These are phyloP conservation scores for Nerophis ophidion DNA, from an alignment of 2,113 vertebrate species.

Conservation along the genomic window DNA sequence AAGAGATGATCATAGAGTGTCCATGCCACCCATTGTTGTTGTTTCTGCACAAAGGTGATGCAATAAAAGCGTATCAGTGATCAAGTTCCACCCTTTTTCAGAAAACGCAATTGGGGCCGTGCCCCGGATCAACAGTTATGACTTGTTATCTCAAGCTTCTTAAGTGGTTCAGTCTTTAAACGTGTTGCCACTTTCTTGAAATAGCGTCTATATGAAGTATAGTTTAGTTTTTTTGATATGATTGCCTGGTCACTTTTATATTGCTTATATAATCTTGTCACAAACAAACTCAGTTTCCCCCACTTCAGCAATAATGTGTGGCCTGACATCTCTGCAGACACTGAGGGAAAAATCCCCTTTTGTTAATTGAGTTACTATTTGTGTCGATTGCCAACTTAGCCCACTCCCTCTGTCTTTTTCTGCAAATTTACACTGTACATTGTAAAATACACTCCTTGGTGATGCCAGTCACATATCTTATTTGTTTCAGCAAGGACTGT, in stretches of 20 bases:
- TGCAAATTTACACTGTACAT: slow-evolving; percentile 19
- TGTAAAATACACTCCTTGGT: slow-evolving; percentile 13
- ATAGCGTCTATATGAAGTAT: too few relatives aligned
- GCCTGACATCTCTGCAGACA: slow-evolving; percentile 15
- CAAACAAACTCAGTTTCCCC: slow-evolving; percentile 10
- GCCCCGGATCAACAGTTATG: too few relatives aligned
- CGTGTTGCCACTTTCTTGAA: too few relatives aligned
- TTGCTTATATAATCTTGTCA: slow-evolving; percentile 37
- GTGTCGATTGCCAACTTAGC: slow-evolving; percentile 29
- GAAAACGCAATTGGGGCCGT: too few relatives aligned
- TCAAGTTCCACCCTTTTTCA: too few relatives aligned
- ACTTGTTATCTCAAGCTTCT: too few relatives aligned
- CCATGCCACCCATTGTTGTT: too few relatives aligned
- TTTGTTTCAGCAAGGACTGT: neutral
- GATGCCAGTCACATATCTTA: neutral
- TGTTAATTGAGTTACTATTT: slow-evolving; percentile 48
- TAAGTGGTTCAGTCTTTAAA: too few relatives aligned
- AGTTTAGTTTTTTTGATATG: slow-evolving; percentile 3
- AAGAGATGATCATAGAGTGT: too few relatives aligned
- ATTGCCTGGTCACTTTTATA: neutral
- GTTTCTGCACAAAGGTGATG: too few relatives aligned
- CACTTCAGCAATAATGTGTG: slow-evolving; percentile 25
- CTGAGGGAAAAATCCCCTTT: slow-evolving; percentile 35
- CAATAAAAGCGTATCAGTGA: too few relatives aligned
- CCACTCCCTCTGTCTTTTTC: slow-evolving; percentile 9